A percentile compares a stretch with the other conserved stretches of the same genome.
These are phyloP conservation scores for Callinectes sapidus DNA, from an alignment of 2,888 invertebrate species.

Conservation along the genomic window DNA sequence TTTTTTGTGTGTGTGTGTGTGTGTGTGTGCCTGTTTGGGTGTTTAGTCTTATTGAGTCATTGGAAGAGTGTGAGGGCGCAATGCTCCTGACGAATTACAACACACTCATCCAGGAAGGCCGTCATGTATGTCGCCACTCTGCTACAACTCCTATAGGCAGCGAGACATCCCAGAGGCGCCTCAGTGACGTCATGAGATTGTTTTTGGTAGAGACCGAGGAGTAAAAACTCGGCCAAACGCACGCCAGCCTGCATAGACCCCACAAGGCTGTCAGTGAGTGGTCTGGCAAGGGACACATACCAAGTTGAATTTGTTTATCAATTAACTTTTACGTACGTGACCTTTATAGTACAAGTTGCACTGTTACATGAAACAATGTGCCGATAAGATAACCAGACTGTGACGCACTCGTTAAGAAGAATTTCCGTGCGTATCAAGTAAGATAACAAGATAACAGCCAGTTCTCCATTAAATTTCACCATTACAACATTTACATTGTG, in stretches of 20 bases:
- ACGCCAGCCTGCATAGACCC: too few species aligned
- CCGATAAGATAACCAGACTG: neutral
- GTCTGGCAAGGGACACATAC: neutral
- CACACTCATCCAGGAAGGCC: too few species aligned
- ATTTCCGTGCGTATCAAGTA: neutral
- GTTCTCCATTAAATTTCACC: neutral
- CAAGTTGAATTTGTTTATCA: neutral
- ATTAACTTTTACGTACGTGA: neutral
- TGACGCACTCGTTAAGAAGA: neutral
- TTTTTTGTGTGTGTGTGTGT: neutral
- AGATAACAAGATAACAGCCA: neutral
- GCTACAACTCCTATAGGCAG: too few species aligned
- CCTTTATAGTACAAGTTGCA: neutral
- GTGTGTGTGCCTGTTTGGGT: too few species aligned
- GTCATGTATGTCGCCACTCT: too few species aligned
- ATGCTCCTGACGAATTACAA: too few species aligned
- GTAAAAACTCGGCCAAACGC: too few species aligned
- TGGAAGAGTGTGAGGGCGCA: too few species aligned
- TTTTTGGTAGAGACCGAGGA: neutral
- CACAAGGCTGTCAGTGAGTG: neutral
- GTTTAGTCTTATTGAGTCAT: too few species aligned
- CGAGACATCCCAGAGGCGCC: neutral
- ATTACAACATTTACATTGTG: neutral
- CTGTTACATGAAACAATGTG: neutral
- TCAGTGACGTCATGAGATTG: neutral